Evolutionary conservation across 2,888 invertebrate genomes (phyloP).

Genomic region (Buathra laborator): DNA sequence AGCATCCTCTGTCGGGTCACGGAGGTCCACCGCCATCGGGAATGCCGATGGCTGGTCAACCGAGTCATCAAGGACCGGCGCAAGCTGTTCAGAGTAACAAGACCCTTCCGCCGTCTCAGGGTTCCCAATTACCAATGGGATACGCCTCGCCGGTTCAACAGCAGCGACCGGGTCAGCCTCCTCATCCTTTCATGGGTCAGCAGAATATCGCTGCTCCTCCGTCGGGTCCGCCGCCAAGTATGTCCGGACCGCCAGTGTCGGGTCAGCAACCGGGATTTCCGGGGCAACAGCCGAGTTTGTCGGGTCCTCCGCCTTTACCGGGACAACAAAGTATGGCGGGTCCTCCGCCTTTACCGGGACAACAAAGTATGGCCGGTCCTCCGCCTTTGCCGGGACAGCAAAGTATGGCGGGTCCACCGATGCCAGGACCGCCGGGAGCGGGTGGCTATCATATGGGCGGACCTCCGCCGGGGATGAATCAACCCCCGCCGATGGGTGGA

Average conservation of each 20-base stretch:
- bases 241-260: slow-evolving; percentile 60
- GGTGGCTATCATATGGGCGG: slow-evolving; percentile 70
- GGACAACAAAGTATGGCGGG: slow-evolving; percentile 57
- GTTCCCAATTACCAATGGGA: slow-evolving; percentile 56
- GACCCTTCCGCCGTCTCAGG: slow-evolving; percentile 48
- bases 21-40: slow-evolving; percentile 39
- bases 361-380: slow-evolving; percentile 64
- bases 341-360: slow-evolving; percentile 63
- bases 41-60: slow-evolving; percentile 39
- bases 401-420: slow-evolving; percentile 75
- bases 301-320: slow-evolving; percentile 54
- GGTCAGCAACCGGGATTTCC: slow-evolving; percentile 46
- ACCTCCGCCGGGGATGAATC: slow-evolving; percentile 69
- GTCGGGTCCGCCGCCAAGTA: slow-evolving; percentile 64
- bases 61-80: slow-evolving; percentile 56
- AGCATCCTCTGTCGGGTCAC: slow-evolving; percentile 66
- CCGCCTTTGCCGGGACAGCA: slow-evolving; percentile 76
- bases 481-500: slow-evolving; percentile 60
- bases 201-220: slow-evolving; percentile 59
- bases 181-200: slow-evolving; percentile 71
- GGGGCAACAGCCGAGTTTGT: slow-evolving; percentile 53
- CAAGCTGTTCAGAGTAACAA: slow-evolving; percentile 63
- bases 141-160: slow-evolving; percentile 45
- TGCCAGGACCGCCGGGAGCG: slow-evolving; percentile 74
- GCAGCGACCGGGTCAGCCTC: slow-evolving; percentile 57